Base-by-base conservation (phyloP, 2,888 invertebrate genomes). In the Bombyx huttoni region DNA sequence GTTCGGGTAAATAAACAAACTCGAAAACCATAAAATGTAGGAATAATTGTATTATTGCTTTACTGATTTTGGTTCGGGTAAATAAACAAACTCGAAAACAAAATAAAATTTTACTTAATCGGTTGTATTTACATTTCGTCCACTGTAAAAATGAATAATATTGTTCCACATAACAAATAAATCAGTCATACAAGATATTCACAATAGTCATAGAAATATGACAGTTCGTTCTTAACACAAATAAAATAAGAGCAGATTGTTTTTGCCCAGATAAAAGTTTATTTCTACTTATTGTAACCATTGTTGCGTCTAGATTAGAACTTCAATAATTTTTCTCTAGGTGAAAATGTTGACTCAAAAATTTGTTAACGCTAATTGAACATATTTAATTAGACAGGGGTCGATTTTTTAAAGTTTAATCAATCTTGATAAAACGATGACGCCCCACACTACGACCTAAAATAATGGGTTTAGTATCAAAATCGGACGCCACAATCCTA, bases 61-160 rank as follows among this genome's bases (percentile, higher is more conserved):
- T 40, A 7, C 7, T 10, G 9, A 10, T 10, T 40, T 40, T 40
- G 12, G 12, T 12, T 40, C 9, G 40, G 40, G 40, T 75, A 83
- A 86, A 85, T 84, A 84, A 87, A 85, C 79, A 81, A 82, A 81
- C 79, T 72, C 75, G 67, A 75, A 87, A 86, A 88, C 84, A 86
- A 87, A 86, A 85, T 84, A 86, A 83, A 81, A 71, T 86, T 87
- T 87, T 88, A 87, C 87, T 87, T 85, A 84, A 87, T 87, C 86
- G 87, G 87, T 88, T 88, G 88, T 88, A 88, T 88, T 88, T 88
- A 88, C 88, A 88, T 83, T 84, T 85, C 83, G 86, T 86, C 86
- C 86, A 80, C 83, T 78, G 85, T 87, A 87, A 85, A 87, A 87
- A 87, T 24, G 24, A 88, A 85, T 82, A 87, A 83, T 83, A 79